Evolutionary conservation across 2,113 vertebrate genomes (phyloP), one percentile per base, ranked within the genome.

Genomic region (Antennarius striatus): DNA sequence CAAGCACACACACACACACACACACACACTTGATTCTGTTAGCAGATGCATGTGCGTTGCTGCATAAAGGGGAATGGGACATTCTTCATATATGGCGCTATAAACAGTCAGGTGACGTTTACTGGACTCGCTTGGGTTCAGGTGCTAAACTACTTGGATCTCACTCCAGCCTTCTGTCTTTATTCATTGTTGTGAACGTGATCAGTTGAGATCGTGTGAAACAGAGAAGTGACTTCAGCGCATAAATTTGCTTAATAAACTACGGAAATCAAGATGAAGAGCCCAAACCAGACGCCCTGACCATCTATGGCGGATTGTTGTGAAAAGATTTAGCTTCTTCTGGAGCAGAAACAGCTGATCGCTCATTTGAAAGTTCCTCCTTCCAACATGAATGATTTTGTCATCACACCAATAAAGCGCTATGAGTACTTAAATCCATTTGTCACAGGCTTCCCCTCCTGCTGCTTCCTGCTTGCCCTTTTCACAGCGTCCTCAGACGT

Each of bases 71-170:
- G 93, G 95, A 95, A 92, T 94, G 5, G 5, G 32, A 36, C 32
- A 36, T 96, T 95, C 92, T 96, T 94, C 92, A 93, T 94, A 93
- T 95, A 95, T 94, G 86, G 89, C 86, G 61, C 94, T 92, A 94
- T 98, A 98, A 98, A 98, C 97, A 97, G 94, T 92, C 89, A 82
- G 74, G 62, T 94, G 96, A 96, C 94, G 88, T 98, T 98, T 97
- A 97, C 95, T 94, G 93, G 93, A 89, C 95, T 95, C 94, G 69
- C 92, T 91, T 92, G 95, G 93, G 81, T 94, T 96, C 94, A 95
- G 95, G 95, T 96, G 96, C 94, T 97, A 96, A 97, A 96, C 92
- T 89, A 89, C 92, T 96, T 94, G 94, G 93, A 94, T 90, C 63
- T 85, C 87, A 86, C 65, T 94, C 89, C 86, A 75, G 62, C 46